These are phyloP conservation scores for Zootoca vivipara DNA, from an alignment of 2,113 vertebrate species.

Conservation along the genomic window DNA sequence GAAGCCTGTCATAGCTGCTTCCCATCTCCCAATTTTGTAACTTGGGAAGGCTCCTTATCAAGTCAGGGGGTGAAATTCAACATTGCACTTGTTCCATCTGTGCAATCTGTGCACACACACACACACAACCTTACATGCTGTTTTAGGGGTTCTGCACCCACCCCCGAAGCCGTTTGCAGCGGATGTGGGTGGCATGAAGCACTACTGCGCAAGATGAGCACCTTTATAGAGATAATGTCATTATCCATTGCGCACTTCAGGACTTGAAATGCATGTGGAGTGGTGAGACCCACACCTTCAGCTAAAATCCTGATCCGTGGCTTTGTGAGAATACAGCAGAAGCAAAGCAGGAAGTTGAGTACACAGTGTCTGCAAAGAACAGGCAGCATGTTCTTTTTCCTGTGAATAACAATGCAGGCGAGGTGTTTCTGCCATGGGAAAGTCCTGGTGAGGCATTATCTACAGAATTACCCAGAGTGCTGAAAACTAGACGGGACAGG, in stretches of 20 bases:
- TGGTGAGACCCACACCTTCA: neutral
- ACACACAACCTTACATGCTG: no score
- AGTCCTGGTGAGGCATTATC: neutral
- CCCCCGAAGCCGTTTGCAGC: neutral
- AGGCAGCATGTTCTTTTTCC: neutral
- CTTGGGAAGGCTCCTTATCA: neutral
- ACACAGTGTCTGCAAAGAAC: neutral
- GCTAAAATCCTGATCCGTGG: neutral
- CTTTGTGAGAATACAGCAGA: neutral
- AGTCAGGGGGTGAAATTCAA: neutral
- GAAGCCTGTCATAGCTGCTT: neutral
- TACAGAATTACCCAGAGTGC: neutral
- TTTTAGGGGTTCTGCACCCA: neutral
- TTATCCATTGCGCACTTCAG: neutral
- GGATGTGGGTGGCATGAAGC: no score
- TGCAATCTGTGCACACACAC: no score
- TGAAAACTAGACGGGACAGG: neutral
- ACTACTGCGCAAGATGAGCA: no score
- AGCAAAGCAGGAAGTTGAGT: neutral
- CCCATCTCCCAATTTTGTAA: neutral
- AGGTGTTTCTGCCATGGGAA: accelerated
- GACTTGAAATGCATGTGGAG: neutral
- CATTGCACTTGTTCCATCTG: no score
- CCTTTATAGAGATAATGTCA: neutral
- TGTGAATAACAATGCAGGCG: accelerated